Evolutionary conservation across 2,888 invertebrate genomes (phyloP), one percentile per base, ranked within the genome.

Genomic region (Rosalia funebris): DNA sequence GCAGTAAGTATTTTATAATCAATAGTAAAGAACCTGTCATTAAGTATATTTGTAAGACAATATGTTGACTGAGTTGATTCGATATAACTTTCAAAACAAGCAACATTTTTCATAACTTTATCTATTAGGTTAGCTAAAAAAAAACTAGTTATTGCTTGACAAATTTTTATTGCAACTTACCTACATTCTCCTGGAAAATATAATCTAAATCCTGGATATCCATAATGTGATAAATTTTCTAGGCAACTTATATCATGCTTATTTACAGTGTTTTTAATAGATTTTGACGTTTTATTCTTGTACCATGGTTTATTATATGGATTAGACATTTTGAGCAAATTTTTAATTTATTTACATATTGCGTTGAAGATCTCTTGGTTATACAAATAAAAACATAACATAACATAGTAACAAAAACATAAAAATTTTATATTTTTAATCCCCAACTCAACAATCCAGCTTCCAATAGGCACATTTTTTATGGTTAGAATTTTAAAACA

Each of bases 171-270:
- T n/a, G 11, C 11, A 36, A 7, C 44, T 11, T 12, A 56, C 46
- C 57, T 57, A 70, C 74, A 55, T 71, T 79, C 87, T 84, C 86
- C 83, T 32, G 89, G 86, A 78, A 94, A 92, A 81, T 95, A 95
- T 5, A 92, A 81, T 66, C 88, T 88, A 91, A 94, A 94, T 14
- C 89, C 88, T 68, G 86, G 84, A 77, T 59, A 65, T 25, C 63
- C 65, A 53, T 59, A 60, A 57, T 58, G 57, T 48, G 62, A 63
- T 39, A 63, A 37, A 36, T 65, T 57, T 16, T 56, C 52, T 37
- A 67, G 47, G 11, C 12, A 50, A 57, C 60, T 60, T 2, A 56
- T 45, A 42, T 58, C 45, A 17, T 41, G 50, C 31, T 59, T 57
- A 5, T 58, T 52, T 15, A 56, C 46, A 41, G 45, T 20, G n/a